Percentiles rank a stretch among this genome's conserved stretches.
These are phyloP conservation scores for Anarrhichthys ocellatus DNA, from an alignment of 2,113 vertebrate genomes.

Conservation along the genomic window DNA sequence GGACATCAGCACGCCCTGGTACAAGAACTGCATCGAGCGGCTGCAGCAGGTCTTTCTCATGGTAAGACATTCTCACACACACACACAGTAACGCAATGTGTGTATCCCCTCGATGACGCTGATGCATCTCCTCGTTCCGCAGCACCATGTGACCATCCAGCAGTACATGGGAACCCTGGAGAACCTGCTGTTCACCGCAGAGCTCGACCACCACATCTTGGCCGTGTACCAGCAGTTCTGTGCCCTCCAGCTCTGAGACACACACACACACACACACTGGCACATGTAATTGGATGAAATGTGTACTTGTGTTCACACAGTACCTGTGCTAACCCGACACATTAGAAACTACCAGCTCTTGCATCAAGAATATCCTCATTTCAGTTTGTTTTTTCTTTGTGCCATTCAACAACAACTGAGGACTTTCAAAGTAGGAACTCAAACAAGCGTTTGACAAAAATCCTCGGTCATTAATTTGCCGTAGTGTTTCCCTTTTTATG, in stretches of 20 bases:
- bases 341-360: slow-evolving; percentile 71
- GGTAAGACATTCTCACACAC: slow-evolving; percentile 76
- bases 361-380: slow-evolving; percentile 77
- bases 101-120: background rate
- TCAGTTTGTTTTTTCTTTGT: slow-evolving; percentile 9
- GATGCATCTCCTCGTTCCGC: background rate
- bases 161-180: slow-evolving; percentile 99
- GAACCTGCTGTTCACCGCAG: slow-evolving; percentile 97
- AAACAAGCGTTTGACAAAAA: background rate
- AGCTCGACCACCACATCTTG: slow-evolving; percentile 96
- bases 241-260: slow-evolving; percentile 91
- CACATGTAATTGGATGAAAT: background rate
- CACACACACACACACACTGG: background rate
- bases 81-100: background rate
- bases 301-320: slow-evolving; percentile 26
- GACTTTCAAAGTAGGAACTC: slow-evolving; percentile 38
- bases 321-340: slow-evolving; percentile 29
- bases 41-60: slow-evolving; percentile 97
- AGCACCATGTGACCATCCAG: slow-evolving; percentile 98
- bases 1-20: slow-evolving; percentile 95
- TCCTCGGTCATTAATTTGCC: slow-evolving; percentile 29
- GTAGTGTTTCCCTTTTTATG: slow-evolving; percentile 26
- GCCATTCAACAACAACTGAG: slow-evolving; percentile 38
- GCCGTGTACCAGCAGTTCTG: slow-evolving; percentile 99
- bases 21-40: slow-evolving; percentile 96